Evolutionary conservation across 2,113 vertebrate genomes (phyloP).

Genomic region (Neomonachus schauinslandi): DNA sequence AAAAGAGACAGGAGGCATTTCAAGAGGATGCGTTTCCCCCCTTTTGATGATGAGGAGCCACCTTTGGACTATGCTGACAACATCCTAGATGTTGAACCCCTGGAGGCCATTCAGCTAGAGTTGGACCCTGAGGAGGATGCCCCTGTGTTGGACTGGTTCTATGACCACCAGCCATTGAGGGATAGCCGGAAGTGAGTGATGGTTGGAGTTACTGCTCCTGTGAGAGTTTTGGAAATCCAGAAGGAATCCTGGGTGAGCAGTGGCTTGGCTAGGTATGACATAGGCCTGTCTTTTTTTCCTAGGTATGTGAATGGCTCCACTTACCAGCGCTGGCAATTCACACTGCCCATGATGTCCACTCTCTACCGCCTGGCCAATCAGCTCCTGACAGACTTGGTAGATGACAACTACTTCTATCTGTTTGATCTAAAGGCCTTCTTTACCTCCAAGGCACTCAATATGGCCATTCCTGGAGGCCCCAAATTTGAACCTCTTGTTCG

Average conservation of each 20-base stretch:
- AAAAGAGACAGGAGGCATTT: slow-evolving; percentile 98
- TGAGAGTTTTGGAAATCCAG: not conserved
- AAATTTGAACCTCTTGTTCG: slow-evolving; percentile 99
- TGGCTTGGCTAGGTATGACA: not conserved
- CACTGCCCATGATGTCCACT: slow-evolving; percentile 99
- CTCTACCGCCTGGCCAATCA: slow-evolving; percentile 99
- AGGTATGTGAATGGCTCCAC: slow-evolving; percentile 98
- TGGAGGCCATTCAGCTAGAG: slow-evolving; percentile 99
- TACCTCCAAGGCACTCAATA: slow-evolving; percentile 98
- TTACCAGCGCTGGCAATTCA: slow-evolving; percentile 99
- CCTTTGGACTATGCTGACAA: slow-evolving; percentile 99
- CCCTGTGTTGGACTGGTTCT: slow-evolving; percentile 96
- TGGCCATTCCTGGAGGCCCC: slow-evolving; percentile 99
- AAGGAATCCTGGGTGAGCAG: not conserved
- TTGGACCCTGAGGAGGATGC: slow-evolving; percentile 96
- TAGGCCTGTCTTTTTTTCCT: not conserved
- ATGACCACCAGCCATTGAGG: slow-evolving; percentile 97
- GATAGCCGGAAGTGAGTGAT: slow-evolving; percentile 93
- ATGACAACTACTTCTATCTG: slow-evolving; percentile 98
- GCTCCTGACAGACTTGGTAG: slow-evolving; percentile 97
- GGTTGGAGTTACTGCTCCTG: not conserved
- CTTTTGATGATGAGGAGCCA: slow-evolving; percentile 98
- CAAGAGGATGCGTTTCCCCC: slow-evolving; percentile 98
- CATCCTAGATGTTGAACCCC: slow-evolving; percentile 97
- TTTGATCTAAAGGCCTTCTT: slow-evolving; percentile 99